Conservation (phyloP, 1,140 invertebrate genomes). For the Charaxes varanes region DNA sequence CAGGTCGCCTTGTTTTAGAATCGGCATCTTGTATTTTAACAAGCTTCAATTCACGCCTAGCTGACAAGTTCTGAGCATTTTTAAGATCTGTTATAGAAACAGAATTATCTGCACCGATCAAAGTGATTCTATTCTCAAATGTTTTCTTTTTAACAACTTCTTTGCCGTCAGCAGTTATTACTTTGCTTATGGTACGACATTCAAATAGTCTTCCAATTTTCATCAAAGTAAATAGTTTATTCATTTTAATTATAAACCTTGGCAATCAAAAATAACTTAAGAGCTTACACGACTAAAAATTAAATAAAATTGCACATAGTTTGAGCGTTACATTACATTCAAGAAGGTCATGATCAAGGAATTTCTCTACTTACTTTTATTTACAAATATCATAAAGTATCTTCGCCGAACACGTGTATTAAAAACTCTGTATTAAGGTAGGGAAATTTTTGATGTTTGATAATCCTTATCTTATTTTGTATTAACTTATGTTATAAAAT, state of each 20-base stretch:
- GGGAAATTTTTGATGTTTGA: too few species aligned
- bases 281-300: neutral
- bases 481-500: too few species aligned
- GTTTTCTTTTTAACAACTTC: conserved; percentile 51
- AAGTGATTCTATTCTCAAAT: conserved; percentile 65
- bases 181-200: conserved; percentile 33
- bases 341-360: too few species aligned
- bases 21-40: conserved; percentile 78
- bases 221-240: conserved; percentile 35
- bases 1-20: conserved; percentile 76
- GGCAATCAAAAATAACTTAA: neutral
- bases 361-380: too few species aligned
- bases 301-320: neutral
- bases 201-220: conserved; percentile 31
- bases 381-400: too few species aligned
- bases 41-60: conserved; percentile 77
- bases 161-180: conserved; percentile 54
- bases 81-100: conserved; percentile 70
- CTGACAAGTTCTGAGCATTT: conserved; percentile 77
- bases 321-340: too few species aligned
- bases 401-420: too few species aligned
- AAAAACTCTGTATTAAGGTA: too few species aligned
- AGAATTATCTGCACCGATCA: conserved; percentile 66
- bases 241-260: conserved; percentile 20
- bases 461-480: too few species aligned